Percentiles rank a stretch among this genome's conserved stretches.
These are phyloP conservation scores for Digitonthophagus gazella DNA, from an alignment of 2,888 invertebrate genomes.

Conservation along the genomic window DNA sequence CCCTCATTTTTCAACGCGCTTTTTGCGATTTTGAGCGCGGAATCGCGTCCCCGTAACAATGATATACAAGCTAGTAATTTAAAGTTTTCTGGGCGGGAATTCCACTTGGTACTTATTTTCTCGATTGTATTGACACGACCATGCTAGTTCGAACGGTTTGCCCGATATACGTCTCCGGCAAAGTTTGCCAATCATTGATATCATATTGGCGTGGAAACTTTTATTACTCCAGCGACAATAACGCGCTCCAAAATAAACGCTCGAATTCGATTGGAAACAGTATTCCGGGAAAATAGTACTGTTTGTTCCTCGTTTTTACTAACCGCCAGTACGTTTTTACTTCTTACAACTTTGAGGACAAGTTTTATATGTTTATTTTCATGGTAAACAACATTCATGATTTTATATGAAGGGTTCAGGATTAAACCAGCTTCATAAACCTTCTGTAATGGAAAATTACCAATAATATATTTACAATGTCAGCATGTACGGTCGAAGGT, in stretches of 20 bases:
- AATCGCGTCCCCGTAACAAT: constrained; percentile 12
- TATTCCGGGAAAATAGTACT: neutral
- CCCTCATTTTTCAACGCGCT: constrained; percentile 37
- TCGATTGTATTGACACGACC: neutral
- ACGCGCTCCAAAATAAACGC: neutral
- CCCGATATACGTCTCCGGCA: neutral
- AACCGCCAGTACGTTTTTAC: too few species aligned
- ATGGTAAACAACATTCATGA: too few species aligned
- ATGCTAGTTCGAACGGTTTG: neutral
- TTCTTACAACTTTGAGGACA: neutral
- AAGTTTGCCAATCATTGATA: neutral
- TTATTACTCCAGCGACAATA: neutral
- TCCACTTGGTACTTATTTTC: neutral
- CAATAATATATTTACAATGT: too few species aligned
- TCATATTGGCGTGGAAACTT: neutral
- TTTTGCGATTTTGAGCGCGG: constrained; percentile 8
- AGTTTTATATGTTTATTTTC: neutral
- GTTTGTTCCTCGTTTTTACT: neutral
- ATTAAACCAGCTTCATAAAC: too few species aligned
- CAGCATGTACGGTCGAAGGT: too few species aligned
- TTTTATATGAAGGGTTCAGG: too few species aligned
- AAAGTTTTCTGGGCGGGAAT: constrained; percentile 3
- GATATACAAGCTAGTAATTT: constrained; percentile 16
- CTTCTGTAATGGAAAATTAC: too few species aligned
- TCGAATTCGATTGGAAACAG: neutral